These are phyloP conservation scores for Bembecia ichneumoniformis DNA, from an alignment of 2,888 invertebrate genomes.

Conservation along the genomic window DNA sequence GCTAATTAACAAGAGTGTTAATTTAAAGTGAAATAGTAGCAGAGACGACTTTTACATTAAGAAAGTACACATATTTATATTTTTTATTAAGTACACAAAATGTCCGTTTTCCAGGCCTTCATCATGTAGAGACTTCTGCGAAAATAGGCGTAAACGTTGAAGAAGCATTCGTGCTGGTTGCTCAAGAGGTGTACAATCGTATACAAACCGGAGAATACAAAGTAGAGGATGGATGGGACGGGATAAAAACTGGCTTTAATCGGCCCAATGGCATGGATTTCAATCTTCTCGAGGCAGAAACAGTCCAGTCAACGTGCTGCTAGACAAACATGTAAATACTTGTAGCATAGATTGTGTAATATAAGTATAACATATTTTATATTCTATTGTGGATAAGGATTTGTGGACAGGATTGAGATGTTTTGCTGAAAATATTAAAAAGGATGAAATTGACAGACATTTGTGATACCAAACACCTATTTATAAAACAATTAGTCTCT, in stretches of 20 bases:
- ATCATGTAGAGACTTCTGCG: constrained; percentile 97
- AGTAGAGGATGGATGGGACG: constrained; percentile 96
- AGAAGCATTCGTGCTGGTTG: constrained; percentile 90
- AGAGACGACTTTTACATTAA: too few species aligned
- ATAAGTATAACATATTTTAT: constrained; percentile 1
- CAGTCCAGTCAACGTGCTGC: constrained; percentile 92
- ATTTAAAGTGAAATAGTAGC: too few species aligned
- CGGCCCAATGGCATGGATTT: constrained; percentile 86
- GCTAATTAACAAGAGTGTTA: too few species aligned
- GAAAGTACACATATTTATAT: too few species aligned
- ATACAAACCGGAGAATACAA: constrained; percentile 94
- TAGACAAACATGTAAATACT: constrained; percentile 45
- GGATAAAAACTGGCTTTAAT: constrained; percentile 93
- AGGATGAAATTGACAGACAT: too few species aligned
- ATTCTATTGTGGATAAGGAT: not conserved
- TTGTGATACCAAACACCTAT: too few species aligned
- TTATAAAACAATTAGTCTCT: too few species aligned
- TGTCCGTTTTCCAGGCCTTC: constrained; percentile 66
- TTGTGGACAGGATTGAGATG: not conserved
- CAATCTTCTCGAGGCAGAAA: constrained; percentile 90
- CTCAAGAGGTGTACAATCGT: constrained; percentile 91
- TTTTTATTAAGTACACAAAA: too few species aligned
- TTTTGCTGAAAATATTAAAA: too few species aligned
- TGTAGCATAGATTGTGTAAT: constrained; percentile 21
- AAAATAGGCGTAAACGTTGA: constrained; percentile 93